Evolutionary conservation across 2,888 invertebrate species (phyloP).

Genomic region (Mamestra brassicae): DNA sequence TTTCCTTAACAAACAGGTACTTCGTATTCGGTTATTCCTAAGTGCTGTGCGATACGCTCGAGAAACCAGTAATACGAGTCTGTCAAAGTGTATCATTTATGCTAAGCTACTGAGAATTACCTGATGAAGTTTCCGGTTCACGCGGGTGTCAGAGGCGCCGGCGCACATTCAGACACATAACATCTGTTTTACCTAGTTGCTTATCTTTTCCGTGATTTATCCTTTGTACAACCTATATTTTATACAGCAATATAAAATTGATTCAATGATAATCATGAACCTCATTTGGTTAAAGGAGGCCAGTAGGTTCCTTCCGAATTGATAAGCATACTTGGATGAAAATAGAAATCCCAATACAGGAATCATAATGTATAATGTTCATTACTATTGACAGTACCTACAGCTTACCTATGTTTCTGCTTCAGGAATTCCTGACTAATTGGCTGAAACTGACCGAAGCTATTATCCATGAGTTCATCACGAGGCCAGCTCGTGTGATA

Average conservation of each 20-base stretch:
- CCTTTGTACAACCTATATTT: background rate
- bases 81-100: constrained; percentile 1
- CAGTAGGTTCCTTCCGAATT: too few species aligned
- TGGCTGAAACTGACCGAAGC: background rate
- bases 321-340: background rate
- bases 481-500: background rate
- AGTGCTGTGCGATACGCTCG: background rate
- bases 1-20: constrained; percentile 11
- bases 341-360: background rate
- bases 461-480: background rate
- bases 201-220: background rate
- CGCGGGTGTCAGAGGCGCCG: background rate
- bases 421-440: constrained; percentile 13
- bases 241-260: background rate
- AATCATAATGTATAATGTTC: background rate
- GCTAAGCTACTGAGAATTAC: background rate
- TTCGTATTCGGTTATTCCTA: constrained; percentile 17
- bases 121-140: background rate
- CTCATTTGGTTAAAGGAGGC: too few species aligned
- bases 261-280: background rate
- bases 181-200: background rate
- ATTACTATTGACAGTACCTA: background rate
- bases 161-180: too few species aligned
- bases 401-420: constrained; percentile 1
- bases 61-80: constrained; percentile 47